phyloP scores from a whole-genome alignment of 1,140 invertebrate species.

The Platyscapa corneri region DNA sequence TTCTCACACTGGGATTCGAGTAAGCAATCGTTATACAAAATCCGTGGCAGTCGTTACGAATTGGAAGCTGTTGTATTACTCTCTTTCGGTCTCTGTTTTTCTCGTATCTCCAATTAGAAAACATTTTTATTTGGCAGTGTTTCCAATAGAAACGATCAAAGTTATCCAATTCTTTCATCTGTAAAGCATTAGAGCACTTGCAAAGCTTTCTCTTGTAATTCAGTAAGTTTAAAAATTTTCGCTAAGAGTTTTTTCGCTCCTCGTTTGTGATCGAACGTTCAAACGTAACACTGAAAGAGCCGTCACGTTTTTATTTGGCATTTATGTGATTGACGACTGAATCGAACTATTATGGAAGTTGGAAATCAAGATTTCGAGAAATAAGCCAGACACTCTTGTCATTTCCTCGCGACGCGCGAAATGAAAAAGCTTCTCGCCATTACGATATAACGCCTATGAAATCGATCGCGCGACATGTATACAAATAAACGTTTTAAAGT shows the following conservation, averaged over 20 bases:
- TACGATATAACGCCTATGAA: neutral
- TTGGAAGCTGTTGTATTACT: conserved; percentile 17
- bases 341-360: conserved; percentile 14
- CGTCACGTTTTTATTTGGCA: conserved; percentile 16
- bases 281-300: neutral
- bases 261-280: neutral
- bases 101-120: conserved; percentile 18
- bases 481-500: conserved; percentile 56
- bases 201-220: neutral
- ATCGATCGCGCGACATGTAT: neutral
- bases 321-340: conserved; percentile 9
- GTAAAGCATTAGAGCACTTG: neutral
- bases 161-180: neutral
- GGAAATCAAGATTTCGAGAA: conserved; percentile 9
- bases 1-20: neutral
- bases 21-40: conserved; percentile 33
- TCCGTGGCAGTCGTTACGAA: conserved; percentile 24
- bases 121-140: conserved; percentile 46
- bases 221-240: neutral
- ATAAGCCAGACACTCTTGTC: neutral
- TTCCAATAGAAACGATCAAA: conserved; percentile 6
- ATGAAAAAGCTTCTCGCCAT: neutral
- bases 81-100: conserved; percentile 3
- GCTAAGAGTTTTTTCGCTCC: neutral
- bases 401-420: neutral